phyloP scores from a whole-genome alignment of 2,797 vertebrate genomes.

The Euphonia xanthogaster region DNA sequence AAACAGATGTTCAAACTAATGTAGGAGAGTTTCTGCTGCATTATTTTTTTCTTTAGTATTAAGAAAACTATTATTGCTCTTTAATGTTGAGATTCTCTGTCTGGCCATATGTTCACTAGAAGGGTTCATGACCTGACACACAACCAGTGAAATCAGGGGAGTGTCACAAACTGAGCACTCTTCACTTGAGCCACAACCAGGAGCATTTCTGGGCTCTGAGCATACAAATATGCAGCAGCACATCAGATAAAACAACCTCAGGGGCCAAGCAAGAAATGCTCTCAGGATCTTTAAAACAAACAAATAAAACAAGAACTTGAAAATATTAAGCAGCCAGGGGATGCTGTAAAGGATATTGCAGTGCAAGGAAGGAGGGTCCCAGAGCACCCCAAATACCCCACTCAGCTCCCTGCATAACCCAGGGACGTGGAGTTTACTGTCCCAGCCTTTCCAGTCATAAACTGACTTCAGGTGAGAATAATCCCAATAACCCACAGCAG shows the following conservation, averaged over 20 bases:
- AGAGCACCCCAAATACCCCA: neutral
- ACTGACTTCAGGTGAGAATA: neutral
- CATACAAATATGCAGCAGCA: neutral
- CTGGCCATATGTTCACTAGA: neutral
- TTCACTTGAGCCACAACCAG: neutral
- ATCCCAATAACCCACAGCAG: neutral
- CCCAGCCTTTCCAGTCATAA: neutral
- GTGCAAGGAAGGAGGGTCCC: neutral
- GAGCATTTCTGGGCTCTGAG: neutral
- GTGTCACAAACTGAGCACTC: neutral
- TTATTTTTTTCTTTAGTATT: neutral
- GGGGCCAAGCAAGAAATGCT: neutral
- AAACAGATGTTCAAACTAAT: neutral
- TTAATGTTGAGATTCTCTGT: neutral
- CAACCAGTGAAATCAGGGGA: neutral
- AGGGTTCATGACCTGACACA: neutral
- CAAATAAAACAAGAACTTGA: neutral
- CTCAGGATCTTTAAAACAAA: neutral
- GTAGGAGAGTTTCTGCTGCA: neutral
- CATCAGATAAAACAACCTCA: neutral
- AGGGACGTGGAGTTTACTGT: neutral
- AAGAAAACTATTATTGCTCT: neutral
- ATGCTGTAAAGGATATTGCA: fast-evolving
- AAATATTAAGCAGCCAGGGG: neutral
- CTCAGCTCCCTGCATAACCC: neutral